These are phyloP conservation scores for Deroplatys truncata DNA, from an alignment of 2,888 invertebrate species.

Conservation along the genomic window DNA sequence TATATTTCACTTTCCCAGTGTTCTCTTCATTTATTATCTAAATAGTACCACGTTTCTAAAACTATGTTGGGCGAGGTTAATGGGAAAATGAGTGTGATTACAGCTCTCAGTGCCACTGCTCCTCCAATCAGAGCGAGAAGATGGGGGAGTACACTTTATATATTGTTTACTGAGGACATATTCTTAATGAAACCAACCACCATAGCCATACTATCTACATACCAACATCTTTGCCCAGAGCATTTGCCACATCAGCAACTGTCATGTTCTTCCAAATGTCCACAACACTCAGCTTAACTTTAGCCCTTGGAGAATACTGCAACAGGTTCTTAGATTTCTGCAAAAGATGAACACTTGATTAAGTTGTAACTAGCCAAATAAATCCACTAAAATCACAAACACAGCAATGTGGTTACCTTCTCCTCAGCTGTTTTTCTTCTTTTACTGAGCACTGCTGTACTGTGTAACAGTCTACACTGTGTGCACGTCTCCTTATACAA, in stretches of 20 bases:
- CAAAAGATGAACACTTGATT: constrained; percentile 29
- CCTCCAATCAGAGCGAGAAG: too few relatives aligned
- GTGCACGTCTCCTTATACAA: background rate
- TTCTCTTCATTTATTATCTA: too few relatives aligned
- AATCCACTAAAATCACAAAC: background rate
- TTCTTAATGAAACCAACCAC: too few relatives aligned
- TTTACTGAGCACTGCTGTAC: constrained; percentile 45
- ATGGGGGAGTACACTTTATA: too few relatives aligned
- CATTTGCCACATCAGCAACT: constrained; percentile 65
- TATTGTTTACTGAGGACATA: too few relatives aligned
- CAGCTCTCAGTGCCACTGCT: too few relatives aligned
- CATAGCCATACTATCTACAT: constrained; percentile 33
- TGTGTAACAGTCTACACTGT: background rate
- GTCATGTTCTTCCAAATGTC: constrained; percentile 81
- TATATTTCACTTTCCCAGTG: too few relatives aligned
- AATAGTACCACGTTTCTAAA: too few relatives aligned
- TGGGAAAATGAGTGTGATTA: too few relatives aligned
- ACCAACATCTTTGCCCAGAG: constrained; percentile 61
- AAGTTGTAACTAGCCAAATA: background rate
- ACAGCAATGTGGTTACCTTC: constrained; percentile 46
- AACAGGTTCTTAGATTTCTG: constrained; percentile 54
- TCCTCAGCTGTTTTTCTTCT: constrained; percentile 61
- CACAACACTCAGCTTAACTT: constrained; percentile 50
- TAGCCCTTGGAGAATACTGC: constrained; percentile 57
- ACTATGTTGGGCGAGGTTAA: too few relatives aligned